These are phyloP conservation scores for Dendroctonus ponderosae DNA, from an alignment of 1,140 invertebrate genomes.

Conservation along the genomic window DNA sequence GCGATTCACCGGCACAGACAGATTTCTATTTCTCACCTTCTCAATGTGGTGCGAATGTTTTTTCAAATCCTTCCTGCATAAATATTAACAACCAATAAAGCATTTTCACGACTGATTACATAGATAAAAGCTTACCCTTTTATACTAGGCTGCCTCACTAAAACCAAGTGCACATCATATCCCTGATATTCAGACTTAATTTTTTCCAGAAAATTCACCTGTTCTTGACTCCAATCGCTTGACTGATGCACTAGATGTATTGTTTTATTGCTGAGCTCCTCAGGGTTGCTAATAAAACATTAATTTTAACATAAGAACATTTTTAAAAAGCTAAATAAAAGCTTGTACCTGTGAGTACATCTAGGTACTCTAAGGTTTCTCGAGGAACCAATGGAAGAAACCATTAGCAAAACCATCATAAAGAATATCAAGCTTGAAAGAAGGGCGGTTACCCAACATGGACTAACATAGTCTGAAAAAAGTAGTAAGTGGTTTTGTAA, in stretches of 20 bases:
- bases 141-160: background rate
- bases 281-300: slow-evolving; percentile 5
- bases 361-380: slow-evolving; percentile 28
- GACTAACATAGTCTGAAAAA: slow-evolving; percentile 42
- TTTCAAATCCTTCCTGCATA: too few species aligned
- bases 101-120: too few species aligned
- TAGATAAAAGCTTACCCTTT: too few species aligned
- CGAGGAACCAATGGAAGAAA: slow-evolving; percentile 32
- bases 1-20: too few species aligned
- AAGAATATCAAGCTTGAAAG: slow-evolving; percentile 36
- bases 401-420: slow-evolving; percentile 38
- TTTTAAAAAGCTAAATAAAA: background rate
- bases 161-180: slow-evolving; percentile 25
- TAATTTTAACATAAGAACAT: background rate
- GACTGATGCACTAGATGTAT: slow-evolving; percentile 42
- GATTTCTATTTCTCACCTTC: too few species aligned
- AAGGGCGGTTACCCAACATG: slow-evolving; percentile 41
- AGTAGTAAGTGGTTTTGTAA: slow-evolving; percentile 2
- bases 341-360: slow-evolving; percentile 22
- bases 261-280: slow-evolving; percentile 36
- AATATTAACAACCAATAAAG: too few species aligned
- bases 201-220: slow-evolving; percentile 38
- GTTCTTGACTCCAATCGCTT: slow-evolving; percentile 34
- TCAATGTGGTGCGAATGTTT: too few species aligned
- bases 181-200: slow-evolving; percentile 32